Base-by-base conservation (phyloP, 2,888 invertebrate genomes). In the Hartigia nigra region DNA sequence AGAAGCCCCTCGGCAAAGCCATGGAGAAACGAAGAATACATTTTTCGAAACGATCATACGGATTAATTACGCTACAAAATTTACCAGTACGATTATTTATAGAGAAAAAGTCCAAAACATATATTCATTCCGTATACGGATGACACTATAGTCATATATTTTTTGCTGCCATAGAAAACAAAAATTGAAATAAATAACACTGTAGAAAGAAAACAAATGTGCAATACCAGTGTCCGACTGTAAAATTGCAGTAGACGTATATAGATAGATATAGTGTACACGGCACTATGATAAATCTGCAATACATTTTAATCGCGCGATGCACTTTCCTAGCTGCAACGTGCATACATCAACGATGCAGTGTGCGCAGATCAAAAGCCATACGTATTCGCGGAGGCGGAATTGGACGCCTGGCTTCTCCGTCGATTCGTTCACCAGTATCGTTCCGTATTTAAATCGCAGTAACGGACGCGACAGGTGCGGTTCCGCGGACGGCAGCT, bases 391-490 rank as follows among this genome's bases (percentile, higher is more conserved):
- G 75, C 75, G 34, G n/a, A 34, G 36, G 37, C 75, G 75, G 34
- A 34, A 36, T 23, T 36, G 12, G 36, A 37, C 32, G 75, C 36
- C 75, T 75, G 31, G 35, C 9, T 75, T 36, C 31, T 36, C 37
- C n/a, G 35, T 31, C 75, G 75, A 34, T 34, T 75, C 75, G 75
- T n/a, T 75, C 75, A 31, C 23, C 36, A 37, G 37, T 78, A 78
- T 75, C 81, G 83, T 85, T 83, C 83, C 83, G 86, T 88, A 88
- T 89, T 89, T 88, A 84, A 86, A 88, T 90, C 85, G 76, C 88
- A 85, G 85, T 90, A 90, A 90, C 88, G 87, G 89, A 90, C 87
- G 79, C 86, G 85, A 88, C 89, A 89, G 89, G 89, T 88, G 88
- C 88, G 78, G 55, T 14, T 2, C 55, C 55, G 80, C 78, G 74